phyloP scores from a whole-genome alignment of 2,113 vertebrate genomes.

The Tenrec ecaudatus region DNA sequence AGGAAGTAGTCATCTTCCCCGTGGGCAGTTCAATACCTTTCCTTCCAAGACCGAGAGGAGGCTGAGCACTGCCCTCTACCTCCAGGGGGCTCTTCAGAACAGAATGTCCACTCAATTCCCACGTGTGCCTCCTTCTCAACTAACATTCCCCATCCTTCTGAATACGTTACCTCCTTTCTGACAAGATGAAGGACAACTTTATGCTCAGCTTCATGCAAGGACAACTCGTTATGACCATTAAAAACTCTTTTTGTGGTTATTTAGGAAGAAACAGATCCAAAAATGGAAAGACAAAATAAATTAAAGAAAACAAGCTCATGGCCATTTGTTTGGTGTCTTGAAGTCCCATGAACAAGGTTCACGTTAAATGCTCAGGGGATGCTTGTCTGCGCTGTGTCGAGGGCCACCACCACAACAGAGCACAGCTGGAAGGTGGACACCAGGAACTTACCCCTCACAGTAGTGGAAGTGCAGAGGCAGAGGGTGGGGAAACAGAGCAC shows the following conservation, averaged over 20 bases:
- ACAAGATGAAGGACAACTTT: no score
- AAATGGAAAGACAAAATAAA: neutral
- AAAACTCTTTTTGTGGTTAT: neutral
- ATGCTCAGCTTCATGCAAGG: neutral
- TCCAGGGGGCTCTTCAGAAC: neutral
- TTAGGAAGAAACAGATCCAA: neutral
- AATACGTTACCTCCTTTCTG: rapidly evolving
- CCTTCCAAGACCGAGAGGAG: neutral
- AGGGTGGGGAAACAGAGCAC: no score
- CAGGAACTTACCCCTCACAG: no score
- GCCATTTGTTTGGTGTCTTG: no score
- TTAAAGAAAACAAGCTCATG: neutral
- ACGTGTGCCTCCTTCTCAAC: neutral
- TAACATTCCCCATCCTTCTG: neutral
- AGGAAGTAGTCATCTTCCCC: no score
- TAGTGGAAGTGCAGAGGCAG: no score
- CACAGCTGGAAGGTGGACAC: no score
- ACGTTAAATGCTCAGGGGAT: no score
- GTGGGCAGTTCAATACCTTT: no score
- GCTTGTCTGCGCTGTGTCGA: no score
- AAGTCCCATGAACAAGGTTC: no score
- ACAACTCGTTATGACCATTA: neutral
- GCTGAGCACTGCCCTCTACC: neutral
- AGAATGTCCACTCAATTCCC: neutral
- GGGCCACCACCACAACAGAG: no score